Evolutionary conservation across 2,113 vertebrate genomes (phyloP).

Genomic region (Tupaia chinensis): DNA sequence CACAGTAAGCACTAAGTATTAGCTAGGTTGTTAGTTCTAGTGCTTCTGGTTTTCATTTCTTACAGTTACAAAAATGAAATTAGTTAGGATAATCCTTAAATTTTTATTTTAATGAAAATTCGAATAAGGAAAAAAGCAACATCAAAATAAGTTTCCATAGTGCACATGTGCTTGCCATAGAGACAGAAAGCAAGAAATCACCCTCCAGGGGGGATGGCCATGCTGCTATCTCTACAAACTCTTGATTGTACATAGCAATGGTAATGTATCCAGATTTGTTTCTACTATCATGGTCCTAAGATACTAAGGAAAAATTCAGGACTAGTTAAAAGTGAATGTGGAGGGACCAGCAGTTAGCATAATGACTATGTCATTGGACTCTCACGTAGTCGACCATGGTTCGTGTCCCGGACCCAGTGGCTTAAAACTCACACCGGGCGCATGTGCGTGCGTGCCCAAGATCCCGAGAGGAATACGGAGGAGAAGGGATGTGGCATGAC

Average conservation of each 20-base stretch:
- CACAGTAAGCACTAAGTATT: not conserved
- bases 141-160: not conserved
- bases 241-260: not conserved
- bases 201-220: too few species aligned
- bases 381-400: too few species aligned
- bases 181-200: too few species aligned
- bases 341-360: not conserved
- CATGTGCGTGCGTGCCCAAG: too few species aligned
- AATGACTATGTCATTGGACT: too few species aligned
- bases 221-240: not conserved
- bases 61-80: not conserved
- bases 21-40: not conserved
- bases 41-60: not conserved
- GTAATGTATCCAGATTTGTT: not conserved
- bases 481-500: too few species aligned
- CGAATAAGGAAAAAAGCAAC: not conserved
- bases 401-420: too few species aligned
- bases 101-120: not conserved
- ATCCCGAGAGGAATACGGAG: too few species aligned
- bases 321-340: not conserved
- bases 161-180: too few species aligned
- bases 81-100: not conserved
- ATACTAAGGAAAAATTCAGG: not conserved
- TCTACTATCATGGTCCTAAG: constrained; percentile 21
- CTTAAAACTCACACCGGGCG: too few species aligned